Percentiles rank a stretch among this genome's conserved stretches.
Evolutionary conservation across 2,797 vertebrate genomes (phyloP).

Genomic region (Orientallactaga sibirica): DNA sequence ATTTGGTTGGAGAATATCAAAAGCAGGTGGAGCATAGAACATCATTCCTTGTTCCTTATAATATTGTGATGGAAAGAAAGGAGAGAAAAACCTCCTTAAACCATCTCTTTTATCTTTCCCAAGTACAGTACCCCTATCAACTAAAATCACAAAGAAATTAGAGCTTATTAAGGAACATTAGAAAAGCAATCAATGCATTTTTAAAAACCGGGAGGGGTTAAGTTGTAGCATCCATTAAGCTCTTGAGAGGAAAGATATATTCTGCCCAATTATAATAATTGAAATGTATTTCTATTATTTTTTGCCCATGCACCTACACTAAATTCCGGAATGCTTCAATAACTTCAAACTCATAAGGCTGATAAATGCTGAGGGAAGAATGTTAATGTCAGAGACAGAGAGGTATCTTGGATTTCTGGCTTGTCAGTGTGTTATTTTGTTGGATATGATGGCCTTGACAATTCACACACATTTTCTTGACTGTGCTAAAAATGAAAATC

Average conservation of each 20-base stretch:
- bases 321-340: slow-evolving; percentile 32
- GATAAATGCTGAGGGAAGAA: not conserved
- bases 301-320: slow-evolving; percentile 44
- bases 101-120: slow-evolving; percentile 57
- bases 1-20: slow-evolving; percentile 43
- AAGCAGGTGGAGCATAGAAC: slow-evolving; percentile 14
- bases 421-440: not conserved
- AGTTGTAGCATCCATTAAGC: slow-evolving; percentile 28
- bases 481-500: not conserved
- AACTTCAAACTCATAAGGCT: not conserved
- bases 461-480: not conserved
- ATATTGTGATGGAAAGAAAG: slow-evolving; percentile 55
- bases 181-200: slow-evolving; percentile 53
- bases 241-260: slow-evolving; percentile 37
- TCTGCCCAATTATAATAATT: slow-evolving; percentile 53
- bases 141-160: slow-evolving; percentile 67
- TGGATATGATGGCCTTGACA: not conserved
- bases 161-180: slow-evolving; percentile 64
- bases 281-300: slow-evolving; percentile 67
- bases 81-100: not conserved
- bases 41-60: slow-evolving; percentile 16
- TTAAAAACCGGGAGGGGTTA: slow-evolving; percentile 44
- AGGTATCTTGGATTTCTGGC: not conserved
- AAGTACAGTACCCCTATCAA: slow-evolving; percentile 55
- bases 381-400: not conserved